Conservation (phyloP, 2,888 invertebrate genomes). For the Eupsilia transversa region DNA sequence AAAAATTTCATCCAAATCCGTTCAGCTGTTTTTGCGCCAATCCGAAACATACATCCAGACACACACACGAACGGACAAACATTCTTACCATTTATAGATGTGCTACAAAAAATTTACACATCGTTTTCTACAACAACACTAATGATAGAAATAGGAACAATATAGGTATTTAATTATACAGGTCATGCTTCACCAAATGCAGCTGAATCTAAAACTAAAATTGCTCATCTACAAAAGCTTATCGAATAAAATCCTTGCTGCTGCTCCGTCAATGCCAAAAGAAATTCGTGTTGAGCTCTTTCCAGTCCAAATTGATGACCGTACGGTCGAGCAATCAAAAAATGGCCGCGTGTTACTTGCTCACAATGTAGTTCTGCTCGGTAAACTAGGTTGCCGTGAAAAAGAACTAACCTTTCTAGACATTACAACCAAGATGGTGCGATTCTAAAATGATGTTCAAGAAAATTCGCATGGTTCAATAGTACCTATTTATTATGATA, state of each 20-base stretch:
- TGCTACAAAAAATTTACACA: not conserved
- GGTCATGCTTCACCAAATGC: not conserved
- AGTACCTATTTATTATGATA: not conserved
- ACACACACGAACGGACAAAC: too few species aligned
- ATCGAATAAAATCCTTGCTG: constrained; percentile 1
- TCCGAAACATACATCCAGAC: too few species aligned
- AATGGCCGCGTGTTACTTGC: constrained; percentile 7
- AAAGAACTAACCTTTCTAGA: constrained; percentile 5
- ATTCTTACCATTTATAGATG: not conserved
- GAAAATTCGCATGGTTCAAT: not conserved
- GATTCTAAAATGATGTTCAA: constrained; percentile 10
- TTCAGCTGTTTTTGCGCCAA: too few species aligned
- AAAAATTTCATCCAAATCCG: too few species aligned
- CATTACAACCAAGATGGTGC: constrained; percentile 37
- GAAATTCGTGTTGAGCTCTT: constrained; percentile 20
- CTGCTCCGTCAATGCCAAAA: constrained; percentile 25
- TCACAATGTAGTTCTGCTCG: constrained; percentile 5
- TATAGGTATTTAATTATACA: not conserved
- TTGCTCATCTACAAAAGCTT: constrained; percentile 14
- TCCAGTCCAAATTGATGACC: constrained; percentile 34
- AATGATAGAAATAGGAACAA: not conserved
- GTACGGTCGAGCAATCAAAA: constrained; percentile 10
- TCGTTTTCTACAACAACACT: not conserved
- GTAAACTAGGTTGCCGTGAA: constrained; percentile 6
- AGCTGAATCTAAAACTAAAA: not conserved